Evolutionary conservation across 1,140 invertebrate genomes (phyloP).

Genomic region (Elymnias hypermnestra): DNA sequence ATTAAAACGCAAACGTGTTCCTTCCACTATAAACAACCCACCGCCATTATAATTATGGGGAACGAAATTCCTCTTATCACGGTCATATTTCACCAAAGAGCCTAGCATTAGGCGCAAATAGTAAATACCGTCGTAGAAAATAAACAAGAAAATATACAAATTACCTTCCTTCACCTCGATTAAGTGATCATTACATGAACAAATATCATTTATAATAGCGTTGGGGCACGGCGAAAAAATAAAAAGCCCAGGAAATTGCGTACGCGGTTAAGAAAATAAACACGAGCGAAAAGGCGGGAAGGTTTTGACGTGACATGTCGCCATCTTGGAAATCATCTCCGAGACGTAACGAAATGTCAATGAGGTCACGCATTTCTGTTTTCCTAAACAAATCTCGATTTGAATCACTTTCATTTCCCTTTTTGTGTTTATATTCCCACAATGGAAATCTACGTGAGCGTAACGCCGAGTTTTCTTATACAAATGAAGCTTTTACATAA

Average conservation of each 20-base stretch:
- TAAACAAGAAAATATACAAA: constrained; percentile 43
- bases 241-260: constrained; percentile 51
- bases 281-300: constrained; percentile 19
- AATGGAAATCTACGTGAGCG: constrained; percentile 13
- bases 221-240: constrained; percentile 33
- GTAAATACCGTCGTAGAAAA: constrained; percentile 36
- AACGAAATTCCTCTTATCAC: constrained; percentile 64
- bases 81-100: constrained; percentile 53
- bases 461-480: constrained; percentile 5
- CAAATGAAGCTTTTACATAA: neutral
- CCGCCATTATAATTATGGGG: constrained; percentile 59
- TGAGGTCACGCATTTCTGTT: constrained; percentile 50
- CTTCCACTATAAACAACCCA: constrained; percentile 53
- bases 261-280: constrained; percentile 37
- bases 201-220: constrained; percentile 52
- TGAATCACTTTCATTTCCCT: constrained; percentile 27
- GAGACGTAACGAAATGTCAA: constrained; percentile 39
- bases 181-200: constrained; percentile 56
- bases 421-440: constrained; percentile 30
- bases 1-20: constrained; percentile 60
- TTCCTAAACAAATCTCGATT: constrained; percentile 45
- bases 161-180: constrained; percentile 60
- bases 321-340: constrained; percentile 43
- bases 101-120: constrained; percentile 54
- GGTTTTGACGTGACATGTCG: constrained; percentile 47